These are phyloP conservation scores for Pungitius pungitius DNA, from an alignment of 2,113 vertebrate species.

Conservation along the genomic window DNA sequence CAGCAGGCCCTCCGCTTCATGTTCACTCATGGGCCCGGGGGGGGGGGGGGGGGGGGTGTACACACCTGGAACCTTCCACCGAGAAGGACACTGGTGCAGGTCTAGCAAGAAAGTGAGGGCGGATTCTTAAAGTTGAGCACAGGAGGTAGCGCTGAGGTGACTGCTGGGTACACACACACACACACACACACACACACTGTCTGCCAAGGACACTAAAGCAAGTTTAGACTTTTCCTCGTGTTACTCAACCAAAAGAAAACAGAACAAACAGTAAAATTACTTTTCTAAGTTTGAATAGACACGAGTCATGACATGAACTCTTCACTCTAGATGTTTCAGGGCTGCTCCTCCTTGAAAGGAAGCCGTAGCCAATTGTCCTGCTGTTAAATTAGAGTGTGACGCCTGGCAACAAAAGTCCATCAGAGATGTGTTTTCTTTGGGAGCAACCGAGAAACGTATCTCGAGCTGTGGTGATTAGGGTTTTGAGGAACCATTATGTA, in stretches of 20 bases:
- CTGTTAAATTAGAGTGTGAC: constrained; percentile 36
- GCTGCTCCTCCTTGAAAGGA: constrained; percentile 31
- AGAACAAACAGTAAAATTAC: constrained; percentile 50
- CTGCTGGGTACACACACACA: background rate
- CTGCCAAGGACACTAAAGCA: constrained; percentile 34
- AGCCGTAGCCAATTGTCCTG: constrained; percentile 18
- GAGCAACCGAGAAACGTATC: constrained; percentile 48
- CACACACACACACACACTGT: constrained; percentile 21
- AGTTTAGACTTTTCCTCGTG: constrained; percentile 57
- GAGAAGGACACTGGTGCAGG: constrained; percentile 31
- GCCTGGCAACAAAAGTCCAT: constrained; percentile 47
- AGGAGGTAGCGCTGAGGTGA: constrained; percentile 24
- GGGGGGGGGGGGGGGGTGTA: constrained; percentile 1
- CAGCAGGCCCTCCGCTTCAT: constrained; percentile 10
- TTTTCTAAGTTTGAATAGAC: constrained; percentile 44
- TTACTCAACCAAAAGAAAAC: constrained; percentile 40
- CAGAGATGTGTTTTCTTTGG: constrained; percentile 58
- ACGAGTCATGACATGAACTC: constrained; percentile 53
- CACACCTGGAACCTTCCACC: constrained; percentile 65
- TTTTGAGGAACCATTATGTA: constrained; percentile 67
- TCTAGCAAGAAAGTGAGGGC: constrained; percentile 27
- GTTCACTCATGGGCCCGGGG: constrained; percentile 22
- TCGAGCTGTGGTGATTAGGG: constrained; percentile 54
- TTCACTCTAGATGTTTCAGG: constrained; percentile 19
- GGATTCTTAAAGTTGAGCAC: constrained; percentile 72